A percentile compares a stretch with the other conserved stretches of the same genome.
These are phyloP conservation scores for Amphipyra berbera DNA, from an alignment of 2,888 invertebrate genomes.

Conservation along the genomic window DNA sequence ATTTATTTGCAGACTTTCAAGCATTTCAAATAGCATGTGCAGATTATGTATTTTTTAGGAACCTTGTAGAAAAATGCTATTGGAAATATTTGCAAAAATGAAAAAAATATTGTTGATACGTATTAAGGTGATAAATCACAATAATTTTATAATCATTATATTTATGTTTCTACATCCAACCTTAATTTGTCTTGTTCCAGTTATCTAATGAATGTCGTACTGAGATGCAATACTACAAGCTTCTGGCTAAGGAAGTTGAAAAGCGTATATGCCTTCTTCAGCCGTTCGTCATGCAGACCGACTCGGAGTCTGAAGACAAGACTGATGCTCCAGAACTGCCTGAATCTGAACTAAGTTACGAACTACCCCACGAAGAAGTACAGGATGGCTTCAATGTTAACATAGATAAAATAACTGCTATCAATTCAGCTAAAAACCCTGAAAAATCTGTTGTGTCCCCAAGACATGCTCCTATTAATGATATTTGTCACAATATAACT, in stretches of 20 bases:
- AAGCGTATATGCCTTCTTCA: conserved; percentile 85
- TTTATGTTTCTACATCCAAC: conserved; percentile 2
- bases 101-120: conserved; percentile 45
- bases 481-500: conserved; percentile 56
- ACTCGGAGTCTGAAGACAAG: conserved; percentile 71
- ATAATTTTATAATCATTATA: conserved; percentile 3
- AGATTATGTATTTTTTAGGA: conserved; percentile 43
- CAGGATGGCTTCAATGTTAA: conserved; percentile 55
- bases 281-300: conserved; percentile 73
- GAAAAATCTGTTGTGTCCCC: conserved; percentile 46
- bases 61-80: conserved; percentile 31
- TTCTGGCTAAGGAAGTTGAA: conserved; percentile 92
- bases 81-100: conserved; percentile 42
- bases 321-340: conserved; percentile 78
- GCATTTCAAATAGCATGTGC: conserved; percentile 47
- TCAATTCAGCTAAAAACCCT: conserved; percentile 12
- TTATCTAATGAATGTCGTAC: conserved; percentile 91
- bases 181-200: conserved; percentile 79
- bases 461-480: conserved; percentile 26
- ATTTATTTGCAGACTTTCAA: conserved; percentile 55
- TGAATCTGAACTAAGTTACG: conserved; percentile 71
- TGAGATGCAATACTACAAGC: conserved; percentile 92
- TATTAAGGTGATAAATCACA: conserved; percentile 31
- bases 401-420: conserved; percentile 51
- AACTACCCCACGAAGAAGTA: conserved; percentile 58